phyloP scores from a whole-genome alignment of 2,797 vertebrate species.

The Scarus forsteni region DNA sequence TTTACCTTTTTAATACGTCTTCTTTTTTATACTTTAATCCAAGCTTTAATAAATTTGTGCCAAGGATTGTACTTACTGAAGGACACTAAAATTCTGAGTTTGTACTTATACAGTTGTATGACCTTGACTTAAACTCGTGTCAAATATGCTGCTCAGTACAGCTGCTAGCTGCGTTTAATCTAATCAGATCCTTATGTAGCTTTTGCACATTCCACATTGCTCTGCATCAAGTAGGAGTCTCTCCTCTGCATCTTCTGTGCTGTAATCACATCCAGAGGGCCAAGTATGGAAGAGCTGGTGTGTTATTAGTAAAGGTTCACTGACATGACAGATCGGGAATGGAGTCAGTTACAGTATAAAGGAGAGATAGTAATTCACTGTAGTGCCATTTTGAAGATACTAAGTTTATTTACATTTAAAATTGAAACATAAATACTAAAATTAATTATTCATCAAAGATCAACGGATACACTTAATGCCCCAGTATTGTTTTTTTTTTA shows the following conservation, averaged over 20 bases:
- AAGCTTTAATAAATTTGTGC: neutral
- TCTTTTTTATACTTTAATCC: neutral
- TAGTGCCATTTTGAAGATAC: no score
- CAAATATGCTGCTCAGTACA: neutral
- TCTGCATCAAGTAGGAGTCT: neutral
- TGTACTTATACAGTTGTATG: neutral
- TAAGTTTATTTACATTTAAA: no score
- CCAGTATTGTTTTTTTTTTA: no score
- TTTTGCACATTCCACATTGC: slow-evolving; percentile 9
- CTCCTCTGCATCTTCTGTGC: neutral
- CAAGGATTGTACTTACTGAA: neutral
- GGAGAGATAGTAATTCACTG: no score
- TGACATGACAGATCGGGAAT: no score
- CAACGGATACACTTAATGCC: no score
- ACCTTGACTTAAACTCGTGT: neutral
- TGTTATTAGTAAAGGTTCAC: neutral
- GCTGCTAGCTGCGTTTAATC: slow-evolving; percentile 14
- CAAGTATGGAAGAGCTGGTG: neutral
- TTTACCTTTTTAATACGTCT: neutral
- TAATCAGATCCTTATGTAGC: slow-evolving; percentile 28
- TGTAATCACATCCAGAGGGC: neutral
- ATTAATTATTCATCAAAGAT: no score
- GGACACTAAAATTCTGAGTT: no score
- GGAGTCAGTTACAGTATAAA: no score
- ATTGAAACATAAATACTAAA: no score